Conservation (phyloP, 2,797 vertebrate genomes). For the Gambusia yucatana region DNA sequence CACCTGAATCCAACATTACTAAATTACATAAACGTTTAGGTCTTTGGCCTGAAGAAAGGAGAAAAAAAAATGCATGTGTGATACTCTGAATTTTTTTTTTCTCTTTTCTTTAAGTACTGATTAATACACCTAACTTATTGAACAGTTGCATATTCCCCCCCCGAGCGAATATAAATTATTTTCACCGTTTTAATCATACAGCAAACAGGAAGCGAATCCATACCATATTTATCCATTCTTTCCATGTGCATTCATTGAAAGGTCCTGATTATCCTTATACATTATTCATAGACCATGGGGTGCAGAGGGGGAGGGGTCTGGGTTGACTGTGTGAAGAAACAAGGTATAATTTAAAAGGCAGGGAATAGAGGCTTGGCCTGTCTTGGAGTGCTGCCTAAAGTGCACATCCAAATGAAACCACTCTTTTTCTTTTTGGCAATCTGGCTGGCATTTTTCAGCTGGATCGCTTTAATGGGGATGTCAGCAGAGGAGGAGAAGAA, state of each 20-base stretch:
- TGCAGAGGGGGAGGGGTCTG: constrained; percentile 24
- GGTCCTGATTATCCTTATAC: constrained; percentile 73
- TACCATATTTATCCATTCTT: constrained; percentile 67
- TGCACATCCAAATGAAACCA: constrained; percentile 72
- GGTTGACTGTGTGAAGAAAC: constrained; percentile 70
- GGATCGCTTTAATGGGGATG: constrained; percentile 80
- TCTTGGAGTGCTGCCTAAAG: constrained; percentile 67
- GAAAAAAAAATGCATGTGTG: constrained; percentile 18
- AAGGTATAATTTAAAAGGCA: constrained; percentile 74
- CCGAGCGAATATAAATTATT: constrained; percentile 27
- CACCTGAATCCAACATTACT: constrained; percentile 36
- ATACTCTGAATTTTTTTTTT: constrained; percentile 6
- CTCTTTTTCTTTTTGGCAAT: constrained; percentile 63
- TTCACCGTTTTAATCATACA: constrained; percentile 33
- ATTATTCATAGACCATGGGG: constrained; percentile 69
- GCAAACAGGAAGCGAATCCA: constrained; percentile 30
- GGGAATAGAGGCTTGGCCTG: constrained; percentile 60
- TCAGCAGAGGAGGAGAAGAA: constrained; percentile 67
- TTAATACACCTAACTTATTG: constrained; percentile 16
- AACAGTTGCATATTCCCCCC: constrained; percentile 24
- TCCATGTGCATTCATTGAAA: constrained; percentile 60
- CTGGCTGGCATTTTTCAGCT: constrained; percentile 81
- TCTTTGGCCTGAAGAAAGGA: constrained; percentile 40
- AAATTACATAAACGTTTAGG: constrained; percentile 43
- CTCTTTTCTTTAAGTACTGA: constrained; percentile 18